phyloP scores from a whole-genome alignment of 2,113 vertebrate genomes.

The Xiphophorus hellerii region DNA sequence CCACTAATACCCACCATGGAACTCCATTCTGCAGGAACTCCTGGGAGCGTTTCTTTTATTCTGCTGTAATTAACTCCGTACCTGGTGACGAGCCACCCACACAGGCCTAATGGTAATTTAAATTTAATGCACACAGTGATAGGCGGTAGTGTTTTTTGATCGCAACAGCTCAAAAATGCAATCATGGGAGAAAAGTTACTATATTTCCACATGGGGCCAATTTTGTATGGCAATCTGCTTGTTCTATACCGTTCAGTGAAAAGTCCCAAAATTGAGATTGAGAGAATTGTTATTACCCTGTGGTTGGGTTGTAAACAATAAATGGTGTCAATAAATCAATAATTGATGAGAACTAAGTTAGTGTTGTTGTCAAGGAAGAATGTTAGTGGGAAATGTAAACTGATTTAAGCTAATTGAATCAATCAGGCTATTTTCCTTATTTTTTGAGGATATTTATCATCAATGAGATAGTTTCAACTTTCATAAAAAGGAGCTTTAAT shows the following conservation, averaged over 20 bases:
- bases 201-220: conserved; percentile 33
- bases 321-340: background rate
- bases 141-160: conserved; percentile 31
- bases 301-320: background rate
- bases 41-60: conserved; percentile 50
- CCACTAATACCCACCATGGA: conserved; percentile 44
- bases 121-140: conserved; percentile 33
- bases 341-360: background rate
- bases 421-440: no score
- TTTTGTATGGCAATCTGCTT: conserved; percentile 6
- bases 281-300: background rate
- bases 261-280: conserved; percentile 1
- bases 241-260: conserved; percentile 11
- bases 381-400: no score
- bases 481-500: no score
- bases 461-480: no score
- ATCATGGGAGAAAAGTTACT: conserved; percentile 34
- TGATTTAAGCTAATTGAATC: no score
- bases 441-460: no score
- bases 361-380: background rate
- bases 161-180: conserved; percentile 9
- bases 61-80: conserved; percentile 60
- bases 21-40: conserved; percentile 29
- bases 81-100: conserved; percentile 37
- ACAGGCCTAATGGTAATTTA: conserved; percentile 30